Percentiles rank a stretch among this genome's conserved stretches.
Conservation (phyloP, 2,888 invertebrate genomes). For the Bruchidius siliquastri region DNA sequence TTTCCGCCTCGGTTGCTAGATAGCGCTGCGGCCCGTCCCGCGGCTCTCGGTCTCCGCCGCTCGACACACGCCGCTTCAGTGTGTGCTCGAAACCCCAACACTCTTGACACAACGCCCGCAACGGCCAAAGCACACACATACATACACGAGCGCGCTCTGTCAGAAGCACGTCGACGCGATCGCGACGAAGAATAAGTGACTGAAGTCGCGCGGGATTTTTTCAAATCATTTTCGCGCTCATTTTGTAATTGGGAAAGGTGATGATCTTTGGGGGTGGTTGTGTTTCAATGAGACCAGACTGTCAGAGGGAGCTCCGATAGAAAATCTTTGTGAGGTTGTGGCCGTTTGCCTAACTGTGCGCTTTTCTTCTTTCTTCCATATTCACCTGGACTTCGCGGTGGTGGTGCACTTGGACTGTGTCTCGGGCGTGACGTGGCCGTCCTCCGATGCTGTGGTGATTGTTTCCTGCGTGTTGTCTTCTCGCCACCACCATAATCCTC, state of each 20-base stretch:
- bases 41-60: neutral
- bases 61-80: conserved; percentile 43
- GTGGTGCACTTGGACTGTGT: conserved; percentile 9
- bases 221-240: neutral
- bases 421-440: conserved; percentile 20
- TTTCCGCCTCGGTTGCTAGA: neutral
- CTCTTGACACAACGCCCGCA: conserved; percentile 23
- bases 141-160: neutral
- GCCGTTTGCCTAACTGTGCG: neutral
- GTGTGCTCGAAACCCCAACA: conserved; percentile 47
- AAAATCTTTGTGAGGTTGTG: neutral
- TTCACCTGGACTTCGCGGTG: conserved; percentile 1
- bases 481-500: conserved; percentile 54
- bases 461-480: conserved; percentile 34
- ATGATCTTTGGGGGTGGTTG: neutral
- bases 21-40: neutral
- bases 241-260: neutral
- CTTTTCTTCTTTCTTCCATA: neutral
- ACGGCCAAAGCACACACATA: neutral
- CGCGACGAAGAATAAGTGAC: neutral
- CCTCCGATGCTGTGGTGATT: conserved; percentile 29
- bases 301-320: neutral
- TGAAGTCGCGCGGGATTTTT: neutral
- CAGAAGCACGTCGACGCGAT: neutral
- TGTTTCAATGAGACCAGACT: neutral